Evolutionary conservation across 2,113 vertebrate species (phyloP), one percentile per base, ranked within the genome.

Genomic region (Pandion haliaetus): DNA sequence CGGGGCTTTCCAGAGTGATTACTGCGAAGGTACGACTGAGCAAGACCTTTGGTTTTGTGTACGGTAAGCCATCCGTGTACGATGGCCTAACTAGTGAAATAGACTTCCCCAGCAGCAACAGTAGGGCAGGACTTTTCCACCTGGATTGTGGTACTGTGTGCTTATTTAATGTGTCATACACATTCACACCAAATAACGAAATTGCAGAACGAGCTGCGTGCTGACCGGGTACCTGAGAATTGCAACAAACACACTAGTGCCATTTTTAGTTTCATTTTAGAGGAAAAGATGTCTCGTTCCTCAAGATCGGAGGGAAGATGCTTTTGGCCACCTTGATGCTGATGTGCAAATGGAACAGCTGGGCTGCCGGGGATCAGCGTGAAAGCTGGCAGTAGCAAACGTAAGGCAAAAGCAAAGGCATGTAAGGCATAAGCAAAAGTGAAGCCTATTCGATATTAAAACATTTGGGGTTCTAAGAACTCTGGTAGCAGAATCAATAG

Each of bases 31-130:
- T 17, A 34, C 2, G 7, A 7, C 25, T 3, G 50, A 45, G 40
- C 12, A 11, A 13, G 11, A 6, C 12, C 0, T 11, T 24, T 12
- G 45, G 62, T n/a, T 29, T 31, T 2, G 3, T 21, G 2, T 8
- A 24, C 0, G 6, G 21, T 9, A 6, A 40, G 14, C 6, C 15
- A 8, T 4, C 26, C 12, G 6, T 5, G 26, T 14, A 4, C 15
- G 12, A 18, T 5, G 19, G 44, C 26, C 57, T 15, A 8, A 7
- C 26, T 20, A 4, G 1, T 3, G 31, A 20, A 12, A 23, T 0
- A 8, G 8, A 23, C 44, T 17, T 9, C 12, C 50, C 40, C 40
- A 3, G 32, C 44, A 16, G 11, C 52, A 47, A 8, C 20, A 15
- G 52, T 1, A 40, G 44, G 29, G 17, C 2, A 1, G 10, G 20